Percentiles rank a stretch among this genome's conserved stretches.
Evolutionary conservation across 2,888 invertebrate species (phyloP).

Genomic region (Heliconius charithonia): DNA sequence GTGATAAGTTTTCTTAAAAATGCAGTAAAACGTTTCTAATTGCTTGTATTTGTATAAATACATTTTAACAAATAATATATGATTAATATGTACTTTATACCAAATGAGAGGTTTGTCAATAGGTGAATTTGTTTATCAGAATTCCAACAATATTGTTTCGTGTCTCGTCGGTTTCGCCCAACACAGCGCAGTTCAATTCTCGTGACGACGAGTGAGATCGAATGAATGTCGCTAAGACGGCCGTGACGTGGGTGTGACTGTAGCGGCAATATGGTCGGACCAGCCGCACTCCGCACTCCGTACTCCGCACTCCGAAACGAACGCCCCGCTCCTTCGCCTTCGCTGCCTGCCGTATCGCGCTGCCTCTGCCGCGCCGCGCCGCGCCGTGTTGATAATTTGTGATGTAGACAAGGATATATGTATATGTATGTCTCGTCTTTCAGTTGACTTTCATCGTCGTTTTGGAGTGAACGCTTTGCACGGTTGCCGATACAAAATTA

Average conservation of each 20-base stretch:
- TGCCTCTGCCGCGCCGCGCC: slow-evolving; percentile 56
- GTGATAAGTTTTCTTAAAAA: neutral
- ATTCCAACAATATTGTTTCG: slow-evolving; percentile 63
- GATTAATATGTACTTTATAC: slow-evolving; percentile 26
- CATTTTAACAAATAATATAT: neutral
- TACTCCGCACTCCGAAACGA: slow-evolving; percentile 40
- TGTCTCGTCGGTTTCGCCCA: slow-evolving; percentile 66
- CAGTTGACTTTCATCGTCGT: slow-evolving; percentile 84
- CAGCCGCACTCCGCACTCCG: slow-evolving; percentile 55
- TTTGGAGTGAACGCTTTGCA: slow-evolving; percentile 83
- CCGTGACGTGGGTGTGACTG: slow-evolving; percentile 71
- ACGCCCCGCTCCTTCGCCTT: slow-evolving; percentile 54
- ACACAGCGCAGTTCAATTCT: slow-evolving; percentile 60
- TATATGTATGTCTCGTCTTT: slow-evolving; percentile 83
- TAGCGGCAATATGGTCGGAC: slow-evolving; percentile 66
- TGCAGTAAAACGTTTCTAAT: neutral
- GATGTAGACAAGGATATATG: slow-evolving; percentile 81
- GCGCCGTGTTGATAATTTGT: slow-evolving; percentile 76
- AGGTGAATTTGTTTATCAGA: slow-evolving; percentile 50
- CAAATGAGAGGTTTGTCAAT: slow-evolving; percentile 42
- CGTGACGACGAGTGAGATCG: slow-evolving; percentile 74
- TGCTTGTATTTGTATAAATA: neutral
- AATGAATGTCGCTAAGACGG: slow-evolving; percentile 61
- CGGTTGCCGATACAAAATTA: slow-evolving; percentile 79
- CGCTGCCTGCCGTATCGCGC: slow-evolving; percentile 51